Base-by-base conservation (phyloP, 2,888 invertebrate species). In the Ctena decussata region DNA sequence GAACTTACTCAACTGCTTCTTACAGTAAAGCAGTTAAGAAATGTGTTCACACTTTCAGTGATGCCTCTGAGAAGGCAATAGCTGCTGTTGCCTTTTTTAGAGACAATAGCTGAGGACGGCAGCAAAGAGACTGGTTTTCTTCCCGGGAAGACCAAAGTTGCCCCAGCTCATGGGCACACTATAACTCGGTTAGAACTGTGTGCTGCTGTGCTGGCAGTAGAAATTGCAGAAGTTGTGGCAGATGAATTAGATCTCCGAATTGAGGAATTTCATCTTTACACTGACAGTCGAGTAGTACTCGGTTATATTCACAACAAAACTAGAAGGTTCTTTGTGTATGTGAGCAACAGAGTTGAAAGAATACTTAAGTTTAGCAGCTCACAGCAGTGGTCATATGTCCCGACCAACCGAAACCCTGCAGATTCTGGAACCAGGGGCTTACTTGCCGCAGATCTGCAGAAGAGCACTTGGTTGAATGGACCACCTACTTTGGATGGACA, bases 31-130 rank as follows among this genome's bases (percentile, higher is more conserved):
- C 35, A 18, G 39, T 30, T 0, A 32, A 72, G 15, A 79, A 78
- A 24, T 77, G 86, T 65, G 24, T 91, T 2, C 88, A 89, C 27
- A 72, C 89, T 35, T 92, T 87, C 60, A 82, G 82, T 8, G 92
- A 92, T 83, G 91, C 90, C 2, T 90, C 90, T 12, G 89, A 86
- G 82, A 79, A 74, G 15, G 91, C 90, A 21, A 88, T 90, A 32
- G 76, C 89, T 27, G 86, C 89, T 12, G 90, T 86, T 15, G 89
- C 86, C 0, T 92, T 87, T 72, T 41, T 92, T 8, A n/a, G 49
- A 44, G 0, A 6, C 73, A 8, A 57, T 39, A 0, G 37, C 78
- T 27, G 8, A 30, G 1, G 57, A 86, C 18, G 79, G 75, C 11
- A 30, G 76, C 0, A 24, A 8, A 18, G 46, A 88, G 15, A 32